These are phyloP conservation scores for Bugula neritina DNA, from an alignment of 2,888 invertebrate species.

Conservation along the genomic window DNA sequence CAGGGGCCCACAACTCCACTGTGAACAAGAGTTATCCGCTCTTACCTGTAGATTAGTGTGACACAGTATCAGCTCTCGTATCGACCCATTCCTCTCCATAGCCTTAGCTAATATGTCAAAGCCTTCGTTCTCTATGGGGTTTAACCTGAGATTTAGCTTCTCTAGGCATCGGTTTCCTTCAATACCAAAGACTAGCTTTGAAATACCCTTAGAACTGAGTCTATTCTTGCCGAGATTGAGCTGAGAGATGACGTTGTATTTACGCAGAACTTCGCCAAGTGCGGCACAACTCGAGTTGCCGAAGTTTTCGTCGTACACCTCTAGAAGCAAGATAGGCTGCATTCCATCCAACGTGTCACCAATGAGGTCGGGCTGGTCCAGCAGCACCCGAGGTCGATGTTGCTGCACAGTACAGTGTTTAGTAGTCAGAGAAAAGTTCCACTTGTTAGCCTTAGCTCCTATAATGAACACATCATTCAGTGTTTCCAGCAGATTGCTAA, in stretches of 20 bases:
- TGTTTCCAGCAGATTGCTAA: slow-evolving; percentile 20
- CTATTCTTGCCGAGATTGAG: slow-evolving; percentile 24
- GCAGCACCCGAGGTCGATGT: background rate
- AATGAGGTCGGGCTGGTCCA: slow-evolving; percentile 2
- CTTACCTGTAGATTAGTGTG: slow-evolving; percentile 16
- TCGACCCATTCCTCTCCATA: slow-evolving; percentile 9
- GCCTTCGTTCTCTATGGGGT: slow-evolving; percentile 21
- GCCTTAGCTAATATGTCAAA: slow-evolving; percentile 11
- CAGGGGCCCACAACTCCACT: too few relatives aligned
- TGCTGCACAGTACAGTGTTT: slow-evolving; percentile 23
- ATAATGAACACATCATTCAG: slow-evolving; percentile 26
- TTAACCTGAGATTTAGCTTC: slow-evolving; percentile 23
- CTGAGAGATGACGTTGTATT: slow-evolving; percentile 22
- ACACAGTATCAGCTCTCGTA: slow-evolving; percentile 19
- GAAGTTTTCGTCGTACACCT: slow-evolving; percentile 26
- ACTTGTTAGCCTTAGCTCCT: slow-evolving; percentile 27
- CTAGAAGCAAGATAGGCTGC: slow-evolving; percentile 12
- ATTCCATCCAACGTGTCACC: slow-evolving; percentile 17
- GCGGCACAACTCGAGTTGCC: slow-evolving; percentile 25
- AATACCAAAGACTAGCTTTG: background rate
- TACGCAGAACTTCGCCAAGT: slow-evolving; percentile 9
- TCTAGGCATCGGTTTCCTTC: slow-evolving; percentile 21
- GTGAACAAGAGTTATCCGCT: too few relatives aligned
- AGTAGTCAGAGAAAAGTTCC: slow-evolving; percentile 24
- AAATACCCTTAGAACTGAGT: background rate